Conservation (phyloP, 2,113 vertebrate species). For the Leucoraja erinaceus region DNA sequence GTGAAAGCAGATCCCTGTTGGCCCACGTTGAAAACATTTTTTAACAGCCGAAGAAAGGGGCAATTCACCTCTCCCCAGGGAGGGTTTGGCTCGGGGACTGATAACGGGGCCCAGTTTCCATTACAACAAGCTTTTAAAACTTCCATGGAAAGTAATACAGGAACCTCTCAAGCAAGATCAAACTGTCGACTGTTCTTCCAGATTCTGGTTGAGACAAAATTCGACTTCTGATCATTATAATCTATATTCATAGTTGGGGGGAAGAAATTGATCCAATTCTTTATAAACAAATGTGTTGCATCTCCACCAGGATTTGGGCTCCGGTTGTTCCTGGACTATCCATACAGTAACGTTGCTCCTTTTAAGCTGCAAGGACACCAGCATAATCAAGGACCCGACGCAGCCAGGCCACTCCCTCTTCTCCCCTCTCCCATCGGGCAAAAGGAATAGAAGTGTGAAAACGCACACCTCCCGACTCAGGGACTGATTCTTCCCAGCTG, state of each 20-base stretch:
- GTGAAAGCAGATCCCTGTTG: conserved; percentile 4
- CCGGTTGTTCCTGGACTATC: background rate
- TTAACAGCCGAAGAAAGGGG: background rate
- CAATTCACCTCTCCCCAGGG: background rate
- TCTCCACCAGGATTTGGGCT: background rate
- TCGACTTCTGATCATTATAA: background rate
- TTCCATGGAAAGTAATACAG: background rate
- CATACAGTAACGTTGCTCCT: too few species aligned
- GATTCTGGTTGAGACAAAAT: background rate
- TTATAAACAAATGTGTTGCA: background rate
- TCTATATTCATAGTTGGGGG: background rate
- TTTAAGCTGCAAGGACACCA: too few species aligned
- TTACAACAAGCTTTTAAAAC: background rate
- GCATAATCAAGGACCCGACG: too few species aligned
- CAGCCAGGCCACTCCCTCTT: too few species aligned
- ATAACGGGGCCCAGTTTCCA: background rate
- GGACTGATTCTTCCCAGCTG: too few species aligned
- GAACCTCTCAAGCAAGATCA: background rate
- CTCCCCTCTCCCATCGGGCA: too few species aligned
- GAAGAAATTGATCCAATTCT: background rate
- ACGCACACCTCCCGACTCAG: too few species aligned
- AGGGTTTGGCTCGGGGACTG: background rate
- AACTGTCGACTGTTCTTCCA: background rate
- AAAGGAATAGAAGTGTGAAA: too few species aligned
- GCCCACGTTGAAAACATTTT: background rate